These are phyloP conservation scores for Gambusia holbrooki DNA, from an alignment of 2,113 vertebrate genomes.

Conservation along the genomic window DNA sequence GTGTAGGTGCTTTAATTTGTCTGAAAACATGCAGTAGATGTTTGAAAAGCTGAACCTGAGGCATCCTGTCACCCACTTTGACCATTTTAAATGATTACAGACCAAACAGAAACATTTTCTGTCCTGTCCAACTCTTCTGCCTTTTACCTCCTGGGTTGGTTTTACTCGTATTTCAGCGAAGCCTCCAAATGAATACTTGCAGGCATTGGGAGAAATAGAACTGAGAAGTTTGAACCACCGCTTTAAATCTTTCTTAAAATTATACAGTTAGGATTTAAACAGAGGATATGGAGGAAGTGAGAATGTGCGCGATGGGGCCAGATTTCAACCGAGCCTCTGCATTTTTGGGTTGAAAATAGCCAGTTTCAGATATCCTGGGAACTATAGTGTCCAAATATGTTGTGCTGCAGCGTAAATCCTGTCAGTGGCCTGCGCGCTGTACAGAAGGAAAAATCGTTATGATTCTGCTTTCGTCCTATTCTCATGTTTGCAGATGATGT, in stretches of 20 bases:
- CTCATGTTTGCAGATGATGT: conserved; percentile 7
- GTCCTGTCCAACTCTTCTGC: neutral
- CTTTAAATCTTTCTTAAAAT: conserved; percentile 47
- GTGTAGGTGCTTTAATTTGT: neutral
- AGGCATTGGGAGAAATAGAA: conserved; percentile 26
- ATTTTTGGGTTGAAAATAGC: conserved; percentile 63
- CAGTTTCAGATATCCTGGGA: conserved; percentile 62
- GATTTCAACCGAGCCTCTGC: conserved; percentile 35
- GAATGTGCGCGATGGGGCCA: conserved; percentile 47
- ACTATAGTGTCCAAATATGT: conserved; percentile 52
- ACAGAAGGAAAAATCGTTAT: conserved; percentile 15
- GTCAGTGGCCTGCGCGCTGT: neutral
- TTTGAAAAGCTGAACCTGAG: neutral
- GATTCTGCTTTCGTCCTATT: conserved; percentile 2
- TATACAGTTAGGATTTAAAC: conserved; percentile 45
- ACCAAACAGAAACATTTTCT: neutral
- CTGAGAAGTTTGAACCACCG: conserved; percentile 25
- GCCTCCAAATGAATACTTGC: conserved; percentile 28
- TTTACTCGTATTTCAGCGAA: conserved; percentile 26
- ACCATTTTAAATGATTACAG: neutral
- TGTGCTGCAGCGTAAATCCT: conserved; percentile 38
- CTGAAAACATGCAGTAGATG: neutral
- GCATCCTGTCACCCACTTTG: neutral
- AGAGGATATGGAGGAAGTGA: conserved; percentile 41
- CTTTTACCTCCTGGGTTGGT: conserved; percentile 10